Base-by-base conservation (phyloP, 2,797 vertebrate genomes). In the Acanthurus tractus region DNA sequence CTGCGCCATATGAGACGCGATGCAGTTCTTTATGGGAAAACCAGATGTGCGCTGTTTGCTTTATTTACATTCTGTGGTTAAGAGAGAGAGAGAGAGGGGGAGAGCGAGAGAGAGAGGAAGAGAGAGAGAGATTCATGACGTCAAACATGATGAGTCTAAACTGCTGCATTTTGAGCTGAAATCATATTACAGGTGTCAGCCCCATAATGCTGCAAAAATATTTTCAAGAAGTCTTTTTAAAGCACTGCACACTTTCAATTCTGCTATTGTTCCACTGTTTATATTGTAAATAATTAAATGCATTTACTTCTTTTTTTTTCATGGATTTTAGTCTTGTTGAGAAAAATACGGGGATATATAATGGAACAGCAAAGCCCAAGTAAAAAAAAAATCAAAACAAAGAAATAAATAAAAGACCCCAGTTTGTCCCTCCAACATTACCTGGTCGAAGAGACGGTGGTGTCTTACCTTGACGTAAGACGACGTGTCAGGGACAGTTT, bases 381-480 rank as follows among this genome's bases (percentile, higher is more conserved):
- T 38, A 18, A 5, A 20, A 63, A 13, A 61, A 56, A 23, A 14
- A 62, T 2, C 38, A 36, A 42, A 46, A n/a, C 0, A 50, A 20
- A 40, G 2, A 40, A 14, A 45, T 74, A 81, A 65, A 10, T 14
- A 84, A 73, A 83, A 49, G 36, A 53, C 14, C 42, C 15, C 48
- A 69, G 63, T 63, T 25, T 25, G 49, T 29, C 53, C 62, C 64
- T 86, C 65, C 67, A 77, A 90, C 86, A 84, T 96, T 96, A 97
- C 96, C 96, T 97, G 95, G 74, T 95, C 84, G 94, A 95, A 95
- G 92, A 92, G 89, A 93, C 88, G 94, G 88, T 93, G 94, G 82
- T 90, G 96, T 97, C 97, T 98, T 98, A 98, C 97, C 97, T 99
- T 98, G 95, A 99, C 96, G 94, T 97, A 97, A 97, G 97, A 99